These are phyloP conservation scores for Zalophus californianus DNA, from an alignment of 2,797 vertebrate species.

Conservation along the genomic window DNA sequence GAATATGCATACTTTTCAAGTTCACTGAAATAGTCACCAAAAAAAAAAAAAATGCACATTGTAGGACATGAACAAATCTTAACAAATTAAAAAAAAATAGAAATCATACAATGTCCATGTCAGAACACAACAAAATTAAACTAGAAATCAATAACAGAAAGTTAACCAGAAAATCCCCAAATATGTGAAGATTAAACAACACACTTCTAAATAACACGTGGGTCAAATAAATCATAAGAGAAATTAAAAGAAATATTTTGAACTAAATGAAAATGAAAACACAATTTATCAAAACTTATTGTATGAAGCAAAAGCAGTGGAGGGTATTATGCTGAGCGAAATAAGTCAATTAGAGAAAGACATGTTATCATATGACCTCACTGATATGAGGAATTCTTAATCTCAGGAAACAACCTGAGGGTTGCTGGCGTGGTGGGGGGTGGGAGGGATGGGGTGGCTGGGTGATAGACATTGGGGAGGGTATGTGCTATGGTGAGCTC, in stretches of 20 bases:
- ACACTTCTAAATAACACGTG: not conserved
- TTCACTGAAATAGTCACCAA: not conserved
- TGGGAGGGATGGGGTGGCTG: too few relatives aligned
- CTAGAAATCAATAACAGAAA: not conserved
- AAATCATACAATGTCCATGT: not conserved
- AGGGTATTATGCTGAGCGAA: too few relatives aligned
- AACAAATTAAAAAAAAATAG: not conserved
- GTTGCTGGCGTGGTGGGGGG: too few relatives aligned
- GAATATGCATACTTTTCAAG: not conserved
- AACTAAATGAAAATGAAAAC: not conserved
- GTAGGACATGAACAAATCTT: not conserved
- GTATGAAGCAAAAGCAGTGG: not conserved
- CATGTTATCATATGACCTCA: too few relatives aligned
- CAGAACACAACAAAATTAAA: not conserved
- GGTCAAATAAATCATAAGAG: not conserved
- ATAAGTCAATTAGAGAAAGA: too few relatives aligned
- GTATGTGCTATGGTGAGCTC: too few relatives aligned
- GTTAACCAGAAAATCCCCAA: not conserved
- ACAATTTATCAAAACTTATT: not conserved
- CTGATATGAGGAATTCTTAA: too few relatives aligned
- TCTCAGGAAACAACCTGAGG: too few relatives aligned
- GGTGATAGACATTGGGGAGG: too few relatives aligned
- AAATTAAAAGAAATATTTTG: not conserved
- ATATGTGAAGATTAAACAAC: not conserved
- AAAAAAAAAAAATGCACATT: not conserved